These are phyloP conservation scores for Leptinotarsa tumamoca DNA, from an alignment of 2,888 invertebrate genomes.

Conservation along the genomic window DNA sequence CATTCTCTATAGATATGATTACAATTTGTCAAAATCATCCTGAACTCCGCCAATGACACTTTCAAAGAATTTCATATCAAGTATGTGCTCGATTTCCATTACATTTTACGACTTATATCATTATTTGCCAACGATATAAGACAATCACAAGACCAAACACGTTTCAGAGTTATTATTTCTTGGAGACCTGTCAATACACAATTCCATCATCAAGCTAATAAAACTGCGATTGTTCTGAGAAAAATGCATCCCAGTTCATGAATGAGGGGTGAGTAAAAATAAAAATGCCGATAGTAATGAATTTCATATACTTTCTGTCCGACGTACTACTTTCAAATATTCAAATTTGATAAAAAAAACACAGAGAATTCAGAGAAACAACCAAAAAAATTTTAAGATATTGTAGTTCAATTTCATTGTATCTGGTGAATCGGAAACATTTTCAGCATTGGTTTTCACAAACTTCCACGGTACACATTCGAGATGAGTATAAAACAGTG, in stretches of 20 bases:
- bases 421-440: neutral
- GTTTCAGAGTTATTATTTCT: conserved; percentile 12
- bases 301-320: too few relatives aligned
- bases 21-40: neutral
- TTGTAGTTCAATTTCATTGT: neutral
- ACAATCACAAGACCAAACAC: conserved; percentile 22
- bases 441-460: neutral
- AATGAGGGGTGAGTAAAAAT: too few relatives aligned
- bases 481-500: neutral
- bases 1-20: too few relatives aligned
- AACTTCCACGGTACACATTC: neutral
- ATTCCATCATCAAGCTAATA: too few relatives aligned
- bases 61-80: neutral
- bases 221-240: too few relatives aligned
- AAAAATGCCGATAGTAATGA: too few relatives aligned
- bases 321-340: too few relatives aligned
- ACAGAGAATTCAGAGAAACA: neutral
- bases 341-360: neutral
- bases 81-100: conserved; percentile 5
- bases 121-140: conserved; percentile 10
- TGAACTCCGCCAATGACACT: neutral
- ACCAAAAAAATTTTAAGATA: too few relatives aligned
- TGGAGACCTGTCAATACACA: neutral
- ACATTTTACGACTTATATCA: conserved; percentile 22
- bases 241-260: too few relatives aligned